These are phyloP conservation scores for Pomatorhinus ruficollis DNA, from an alignment of 2,113 vertebrate species.

Conservation along the genomic window DNA sequence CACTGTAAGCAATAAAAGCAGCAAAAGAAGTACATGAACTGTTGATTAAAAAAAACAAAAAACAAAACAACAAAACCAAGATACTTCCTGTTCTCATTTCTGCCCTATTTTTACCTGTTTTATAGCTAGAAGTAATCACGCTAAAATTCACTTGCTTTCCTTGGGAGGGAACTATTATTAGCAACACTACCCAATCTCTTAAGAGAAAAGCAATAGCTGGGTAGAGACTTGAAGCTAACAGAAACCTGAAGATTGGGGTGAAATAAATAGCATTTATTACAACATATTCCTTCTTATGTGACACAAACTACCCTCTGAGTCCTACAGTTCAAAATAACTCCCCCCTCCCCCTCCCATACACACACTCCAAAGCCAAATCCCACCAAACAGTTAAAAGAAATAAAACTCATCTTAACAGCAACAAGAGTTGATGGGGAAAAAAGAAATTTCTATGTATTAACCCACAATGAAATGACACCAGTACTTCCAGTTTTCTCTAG, in stretches of 20 bases:
- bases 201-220: slow-evolving; percentile 7
- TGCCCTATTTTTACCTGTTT: slow-evolving; percentile 29
- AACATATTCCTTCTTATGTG: slow-evolving; percentile 27
- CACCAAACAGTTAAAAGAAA: slow-evolving; percentile 20
- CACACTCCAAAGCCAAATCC: slow-evolving; percentile 41
- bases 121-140: neutral
- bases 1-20: neutral
- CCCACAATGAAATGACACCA: slow-evolving; percentile 7
- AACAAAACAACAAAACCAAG: neutral
- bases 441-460: neutral
- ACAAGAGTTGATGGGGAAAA: neutral
- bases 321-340: neutral
- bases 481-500: slow-evolving; percentile 20
- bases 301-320: slow-evolving; percentile 8
- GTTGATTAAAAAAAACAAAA: neutral
- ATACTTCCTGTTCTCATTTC: slow-evolving; percentile 15
- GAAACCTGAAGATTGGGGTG: slow-evolving; percentile 30
- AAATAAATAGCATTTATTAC: slow-evolving; percentile 62
- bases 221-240: slow-evolving; percentile 46
- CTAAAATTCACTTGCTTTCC: slow-evolving; percentile 16
- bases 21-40: neutral
- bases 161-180: neutral
- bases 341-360: neutral
- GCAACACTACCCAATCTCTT: slow-evolving; percentile 45
- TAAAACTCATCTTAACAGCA: slow-evolving; percentile 43